Evolutionary conservation across 2,888 invertebrate genomes (phyloP), one percentile per base, ranked within the genome.

Genomic region (Nomada ferruginata): DNA sequence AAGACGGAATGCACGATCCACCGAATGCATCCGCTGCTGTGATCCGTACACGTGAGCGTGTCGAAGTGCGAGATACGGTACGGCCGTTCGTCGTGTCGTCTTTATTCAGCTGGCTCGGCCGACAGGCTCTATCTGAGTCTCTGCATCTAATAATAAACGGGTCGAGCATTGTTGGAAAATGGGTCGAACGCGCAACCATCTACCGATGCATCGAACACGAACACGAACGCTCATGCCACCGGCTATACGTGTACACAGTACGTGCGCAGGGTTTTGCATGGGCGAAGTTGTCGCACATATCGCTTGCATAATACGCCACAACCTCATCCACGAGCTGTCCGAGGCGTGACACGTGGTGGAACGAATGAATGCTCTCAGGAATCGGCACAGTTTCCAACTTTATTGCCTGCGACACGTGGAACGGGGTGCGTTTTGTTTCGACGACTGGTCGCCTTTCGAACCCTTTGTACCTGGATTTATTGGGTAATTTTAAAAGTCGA

Each of bases 131-230:
- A 85, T 83, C 79, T 74, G 52, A 75, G 75, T 64, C 81, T 73
- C 78, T 53, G 76, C 80, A 77, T 83, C 83, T 85, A 87, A 87
- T 87, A 87, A 87, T 87, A 87, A 87, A 85, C 87, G 87, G 87
- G 83, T 88, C 85, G 85, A 70, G 72, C 87, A 88, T 88, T 88
- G 88, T 88, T 77, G 84, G 83, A 69, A 87, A 87, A 88, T 88
- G 81, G 88, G 89, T 89, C 89, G 89, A 76, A 83, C 72, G 78
- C 75, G 61, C 47, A 55, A 66, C 69, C 86, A 80, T 86, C 77
- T 88, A 63, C 52, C 84, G 84, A 82, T 84, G 71, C 75, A 86
- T 84, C 84, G 77, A 75, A 69, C 70, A 20, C 36, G 15, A 47
- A 15, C 47, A 15, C 47, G 47, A 13, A 29, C 47, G 47, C 3